phyloP scores from a whole-genome alignment of 2,888 invertebrate genomes.

The Ennomos fuscantarius region DNA sequence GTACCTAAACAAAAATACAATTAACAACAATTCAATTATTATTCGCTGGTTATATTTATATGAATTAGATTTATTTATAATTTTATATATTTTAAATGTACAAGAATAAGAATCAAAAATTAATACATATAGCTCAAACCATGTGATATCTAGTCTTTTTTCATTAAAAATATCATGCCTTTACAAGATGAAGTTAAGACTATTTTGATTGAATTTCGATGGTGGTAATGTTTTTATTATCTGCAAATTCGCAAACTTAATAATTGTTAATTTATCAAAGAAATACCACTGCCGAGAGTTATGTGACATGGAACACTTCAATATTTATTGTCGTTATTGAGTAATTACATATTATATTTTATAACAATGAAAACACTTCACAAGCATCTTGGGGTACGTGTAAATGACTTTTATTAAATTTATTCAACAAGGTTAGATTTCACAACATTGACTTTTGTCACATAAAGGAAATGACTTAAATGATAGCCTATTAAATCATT shows the following conservation, averaged over 20 bases:
- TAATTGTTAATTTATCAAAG: too few relatives aligned
- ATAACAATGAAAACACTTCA: neutral
- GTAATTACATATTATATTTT: neutral
- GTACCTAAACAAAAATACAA: constrained; percentile 41
- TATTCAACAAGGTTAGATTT: constrained; percentile 18
- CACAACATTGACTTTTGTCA: constrained; percentile 34
- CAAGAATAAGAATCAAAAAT: constrained; percentile 61
- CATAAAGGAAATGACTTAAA: constrained; percentile 47
- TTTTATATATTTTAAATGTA: constrained; percentile 57
- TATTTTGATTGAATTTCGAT: constrained; percentile 19
- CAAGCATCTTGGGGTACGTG: neutral
- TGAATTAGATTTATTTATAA: constrained; percentile 46
- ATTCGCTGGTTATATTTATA: constrained; percentile 49
- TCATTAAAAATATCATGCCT: constrained; percentile 62
- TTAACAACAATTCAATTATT: constrained; percentile 52
- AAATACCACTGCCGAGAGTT: neutral
- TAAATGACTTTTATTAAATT: constrained; percentile 5
- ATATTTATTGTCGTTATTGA: neutral
- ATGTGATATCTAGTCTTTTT: constrained; percentile 84
- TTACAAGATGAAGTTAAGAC: constrained; percentile 39
- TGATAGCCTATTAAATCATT: constrained; percentile 65
- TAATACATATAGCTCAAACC: constrained; percentile 77
- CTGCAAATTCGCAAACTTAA: too few relatives aligned
- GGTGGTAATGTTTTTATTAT: neutral
- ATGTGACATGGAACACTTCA: constrained; percentile 8